These are phyloP conservation scores for Odocoileus virginianus DNA, from an alignment of 2,113 vertebrate species.

Conservation along the genomic window DNA sequence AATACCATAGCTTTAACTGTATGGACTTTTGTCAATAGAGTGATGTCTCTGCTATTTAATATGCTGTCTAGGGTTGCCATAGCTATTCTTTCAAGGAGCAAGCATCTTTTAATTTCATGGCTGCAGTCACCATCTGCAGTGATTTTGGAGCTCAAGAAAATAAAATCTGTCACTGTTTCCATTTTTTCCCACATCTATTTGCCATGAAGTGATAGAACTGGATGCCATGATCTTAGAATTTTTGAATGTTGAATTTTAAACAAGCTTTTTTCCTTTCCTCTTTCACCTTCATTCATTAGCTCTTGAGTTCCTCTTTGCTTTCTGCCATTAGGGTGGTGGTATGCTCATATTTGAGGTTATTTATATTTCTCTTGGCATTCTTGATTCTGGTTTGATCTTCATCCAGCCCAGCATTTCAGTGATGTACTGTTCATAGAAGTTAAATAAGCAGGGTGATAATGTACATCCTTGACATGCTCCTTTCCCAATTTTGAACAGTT, in stretches of 20 bases:
- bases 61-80: neutral
- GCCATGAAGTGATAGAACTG: neutral
- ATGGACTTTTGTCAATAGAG: neutral
- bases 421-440: neutral
- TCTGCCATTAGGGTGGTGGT: neutral
- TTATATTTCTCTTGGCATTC: neutral
- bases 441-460: neutral
- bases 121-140: neutral
- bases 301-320: neutral
- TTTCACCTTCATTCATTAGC: neutral
- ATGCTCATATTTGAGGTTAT: neutral
- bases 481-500: neutral
- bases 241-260: neutral
- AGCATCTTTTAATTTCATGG: neutral
- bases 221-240: neutral
- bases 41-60: neutral
- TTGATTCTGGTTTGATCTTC: neutral
- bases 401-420: neutral
- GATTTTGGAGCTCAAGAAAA: neutral
- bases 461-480: neutral
- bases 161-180: neutral
- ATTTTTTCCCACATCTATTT: neutral
- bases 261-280: neutral
- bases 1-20: neutral
- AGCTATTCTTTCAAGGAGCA: neutral